These are phyloP conservation scores for Hyla sarda DNA, from an alignment of 2,113 vertebrate species.

Conservation along the genomic window DNA sequence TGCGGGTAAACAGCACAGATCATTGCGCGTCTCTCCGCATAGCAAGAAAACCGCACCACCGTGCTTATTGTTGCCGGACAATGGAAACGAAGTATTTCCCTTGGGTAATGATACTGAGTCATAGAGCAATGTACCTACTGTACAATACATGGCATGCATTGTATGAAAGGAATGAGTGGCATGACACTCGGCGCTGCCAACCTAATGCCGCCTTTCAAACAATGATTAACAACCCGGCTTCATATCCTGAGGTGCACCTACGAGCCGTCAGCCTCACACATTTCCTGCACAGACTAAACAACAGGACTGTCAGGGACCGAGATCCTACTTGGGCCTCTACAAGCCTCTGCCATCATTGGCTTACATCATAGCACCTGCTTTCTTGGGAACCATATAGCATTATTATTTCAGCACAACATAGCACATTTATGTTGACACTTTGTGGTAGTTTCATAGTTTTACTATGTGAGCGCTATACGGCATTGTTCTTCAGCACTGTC, in stretches of 20 bases:
- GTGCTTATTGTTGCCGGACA: conserved; percentile 30
- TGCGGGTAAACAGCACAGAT: conserved; percentile 21
- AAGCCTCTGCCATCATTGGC: too few species aligned
- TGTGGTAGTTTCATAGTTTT: background rate
- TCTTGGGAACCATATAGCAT: too few species aligned
- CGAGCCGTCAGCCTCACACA: background rate
- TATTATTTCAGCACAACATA: too few species aligned
- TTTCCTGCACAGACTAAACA: too few species aligned
- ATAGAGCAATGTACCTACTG: conserved; percentile 31
- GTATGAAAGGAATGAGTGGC: conserved; percentile 43
- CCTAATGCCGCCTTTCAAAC: conserved; percentile 48
- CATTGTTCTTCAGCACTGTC: too few species aligned
- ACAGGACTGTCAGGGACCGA: too few species aligned
- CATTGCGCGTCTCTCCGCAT: background rate
- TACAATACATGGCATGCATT: conserved; percentile 31
- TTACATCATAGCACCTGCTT: too few species aligned
- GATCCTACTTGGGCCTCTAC: too few species aligned
- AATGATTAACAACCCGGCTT: conserved; percentile 22
- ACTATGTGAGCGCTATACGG: background rate
- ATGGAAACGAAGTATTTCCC: conserved; percentile 21
- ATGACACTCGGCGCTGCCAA: conserved; percentile 32
- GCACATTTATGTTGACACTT: too few species aligned
- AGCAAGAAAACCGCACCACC: conserved; percentile 6
- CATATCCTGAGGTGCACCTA: background rate
- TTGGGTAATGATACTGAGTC: conserved; percentile 45